A percentile compares a stretch with the other conserved stretches of the same genome.
These are phyloP conservation scores for Phrixothrix hirtus DNA, from an alignment of 2,888 invertebrate genomes.

Conservation along the genomic window DNA sequence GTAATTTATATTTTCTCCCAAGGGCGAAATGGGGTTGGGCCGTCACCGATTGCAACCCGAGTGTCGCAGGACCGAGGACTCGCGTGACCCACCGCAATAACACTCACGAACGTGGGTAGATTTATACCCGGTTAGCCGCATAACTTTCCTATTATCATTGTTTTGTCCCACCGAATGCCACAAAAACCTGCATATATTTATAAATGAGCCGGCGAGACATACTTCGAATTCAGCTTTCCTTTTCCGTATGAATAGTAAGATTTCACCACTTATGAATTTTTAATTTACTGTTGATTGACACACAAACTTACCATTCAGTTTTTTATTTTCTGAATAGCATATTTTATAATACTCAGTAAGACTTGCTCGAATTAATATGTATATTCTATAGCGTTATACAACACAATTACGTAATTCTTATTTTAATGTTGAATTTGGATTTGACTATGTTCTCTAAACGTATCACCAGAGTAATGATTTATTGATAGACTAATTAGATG, in stretches of 20 bases:
- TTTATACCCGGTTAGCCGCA: conserved; percentile 49
- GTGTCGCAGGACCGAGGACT: conserved; percentile 32
- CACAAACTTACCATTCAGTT: background rate
- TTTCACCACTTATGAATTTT: conserved; percentile 18
- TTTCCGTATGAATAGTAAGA: conserved; percentile 12
- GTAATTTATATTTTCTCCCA: conserved; percentile 17
- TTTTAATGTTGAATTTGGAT: too few relatives aligned
- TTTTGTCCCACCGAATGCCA: conserved; percentile 50
- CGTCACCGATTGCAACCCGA: conserved; percentile 18
- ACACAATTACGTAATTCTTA: too few relatives aligned
- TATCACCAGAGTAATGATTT: too few relatives aligned
- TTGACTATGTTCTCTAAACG: too few relatives aligned
- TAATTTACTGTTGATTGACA: conserved; percentile 4
- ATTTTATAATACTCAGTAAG: background rate
- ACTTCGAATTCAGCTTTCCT: conserved; percentile 18
- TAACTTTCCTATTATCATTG: conserved; percentile 55
- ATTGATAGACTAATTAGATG: too few relatives aligned
- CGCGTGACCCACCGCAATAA: conserved; percentile 51
- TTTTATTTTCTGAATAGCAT: background rate
- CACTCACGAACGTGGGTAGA: conserved; percentile 51
- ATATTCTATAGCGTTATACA: background rate
- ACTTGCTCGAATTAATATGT: background rate
- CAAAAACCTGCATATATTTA: conserved; percentile 46
- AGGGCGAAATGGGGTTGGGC: conserved; percentile 26
- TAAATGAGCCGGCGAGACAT: conserved; percentile 32